Base-by-base conservation (phyloP, 2,113 vertebrate species). In the Anas platyrhynchos region DNA sequence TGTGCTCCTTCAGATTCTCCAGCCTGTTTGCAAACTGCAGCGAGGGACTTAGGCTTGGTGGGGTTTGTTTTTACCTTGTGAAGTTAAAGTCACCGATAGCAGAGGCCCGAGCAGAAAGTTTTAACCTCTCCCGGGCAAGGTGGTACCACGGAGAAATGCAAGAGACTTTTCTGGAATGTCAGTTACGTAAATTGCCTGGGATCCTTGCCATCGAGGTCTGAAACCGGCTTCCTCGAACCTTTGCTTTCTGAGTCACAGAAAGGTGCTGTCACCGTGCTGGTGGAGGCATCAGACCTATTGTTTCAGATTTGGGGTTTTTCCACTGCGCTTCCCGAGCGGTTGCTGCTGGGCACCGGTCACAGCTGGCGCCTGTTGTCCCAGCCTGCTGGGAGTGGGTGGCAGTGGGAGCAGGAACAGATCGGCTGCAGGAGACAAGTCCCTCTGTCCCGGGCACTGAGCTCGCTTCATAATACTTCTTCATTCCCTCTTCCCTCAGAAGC, bases 121-220 rank as follows among this genome's bases (percentile, higher is more conserved):
- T 72, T 73, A 72, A 25, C 9, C 62, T 7, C 77, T 92, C 67
- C 83, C 55, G 88, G 83, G 41, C 62, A 79, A 84, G 80, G 93
- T 91, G 92, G 93, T 79, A 69, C 85, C 59, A 4, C 50, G 74
- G 83, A 67, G 89, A 94, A 85, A 38, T 41, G 0, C 1, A 54
- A 86, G 92, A 96, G 96, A 98, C 82, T 85, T 94, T 97, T 96
- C 97, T 97, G 97, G 97, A 98, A 97, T 82, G 7, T 11, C 63
- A 65, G 95, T 98, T 98, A 96, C 97, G 87, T 98, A 97, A 98
- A 97, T 97, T 95, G 91, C 89, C 97, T 97, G 97, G 97, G 97
- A 97, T 97, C 48, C 25, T 86, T 98, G 98, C 97, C 98, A 97
- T 91, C 84, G 93, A 94, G 94, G 92, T 96, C 96, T 97, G 96